phyloP scores from a whole-genome alignment of 2,113 vertebrate genomes.

The Tauraco erythrolophus region DNA sequence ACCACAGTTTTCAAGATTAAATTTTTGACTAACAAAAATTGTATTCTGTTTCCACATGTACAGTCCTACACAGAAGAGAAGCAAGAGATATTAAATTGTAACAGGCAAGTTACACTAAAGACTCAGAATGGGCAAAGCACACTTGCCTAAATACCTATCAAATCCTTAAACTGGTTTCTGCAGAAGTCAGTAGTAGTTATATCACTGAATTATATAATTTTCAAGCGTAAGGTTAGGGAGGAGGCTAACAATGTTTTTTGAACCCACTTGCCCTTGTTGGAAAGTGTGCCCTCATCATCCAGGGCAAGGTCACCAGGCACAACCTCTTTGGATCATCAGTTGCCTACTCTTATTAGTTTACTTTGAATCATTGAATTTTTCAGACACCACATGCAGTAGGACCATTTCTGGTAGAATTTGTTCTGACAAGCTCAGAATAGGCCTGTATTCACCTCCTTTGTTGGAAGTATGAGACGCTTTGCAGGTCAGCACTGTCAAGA shows the following conservation, averaged over 20 bases:
- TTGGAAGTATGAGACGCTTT: neutral
- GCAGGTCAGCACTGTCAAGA: neutral
- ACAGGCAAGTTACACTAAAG: neutral
- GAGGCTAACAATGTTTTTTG: neutral
- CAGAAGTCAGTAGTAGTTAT: neutral
- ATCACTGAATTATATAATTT: neutral
- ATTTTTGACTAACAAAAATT: neutral
- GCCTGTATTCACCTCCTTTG: neutral
- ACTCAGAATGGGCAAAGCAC: neutral
- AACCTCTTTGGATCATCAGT: neutral
- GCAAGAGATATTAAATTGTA: neutral
- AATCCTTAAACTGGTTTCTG: neutral
- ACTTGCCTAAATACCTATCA: neutral
- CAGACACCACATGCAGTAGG: neutral
- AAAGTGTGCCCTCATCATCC: neutral
- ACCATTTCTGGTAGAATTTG: neutral
- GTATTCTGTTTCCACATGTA: neutral
- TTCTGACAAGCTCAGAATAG: neutral
- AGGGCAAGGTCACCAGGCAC: neutral
- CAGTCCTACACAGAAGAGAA: neutral
- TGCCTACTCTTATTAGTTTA: neutral
- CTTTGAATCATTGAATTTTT: neutral
- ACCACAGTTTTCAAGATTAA: neutral
- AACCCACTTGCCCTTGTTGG: neutral
- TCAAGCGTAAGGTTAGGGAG: neutral